A percentile compares a stretch with the other conserved stretches of the same genome.
Evolutionary conservation across 2,113 vertebrate species (phyloP).

Genomic region (Charadrius vociferus): DNA sequence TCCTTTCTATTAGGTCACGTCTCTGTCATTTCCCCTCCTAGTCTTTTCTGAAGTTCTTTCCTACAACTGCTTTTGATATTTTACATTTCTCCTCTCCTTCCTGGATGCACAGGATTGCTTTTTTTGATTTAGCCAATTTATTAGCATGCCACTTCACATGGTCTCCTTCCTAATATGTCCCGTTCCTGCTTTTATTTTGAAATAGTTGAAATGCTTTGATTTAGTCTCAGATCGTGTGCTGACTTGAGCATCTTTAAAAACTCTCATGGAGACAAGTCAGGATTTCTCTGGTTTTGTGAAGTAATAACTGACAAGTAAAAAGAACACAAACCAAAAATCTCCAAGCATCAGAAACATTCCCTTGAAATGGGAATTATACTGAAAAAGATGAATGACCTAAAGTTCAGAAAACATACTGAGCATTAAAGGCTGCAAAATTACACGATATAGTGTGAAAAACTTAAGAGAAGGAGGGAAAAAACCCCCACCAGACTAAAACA

Average conservation of each 20-base stretch:
- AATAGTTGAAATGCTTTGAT: slow-evolving; percentile 14
- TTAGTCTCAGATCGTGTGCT: slow-evolving; percentile 10
- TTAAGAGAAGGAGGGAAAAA: not conserved
- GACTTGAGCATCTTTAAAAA: slow-evolving; percentile 13
- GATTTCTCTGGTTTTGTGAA: not conserved
- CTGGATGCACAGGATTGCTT: not conserved
- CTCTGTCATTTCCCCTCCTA: not conserved
- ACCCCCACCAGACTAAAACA: accelerated
- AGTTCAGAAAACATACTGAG: slow-evolving; percentile 17
- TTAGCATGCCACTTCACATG: not conserved
- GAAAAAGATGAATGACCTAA: not conserved
- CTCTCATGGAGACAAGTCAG: not conserved
- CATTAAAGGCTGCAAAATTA: not conserved
- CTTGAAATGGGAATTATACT: too few species aligned
- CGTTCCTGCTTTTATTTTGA: slow-evolving; percentile 7
- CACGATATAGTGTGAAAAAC: not conserved
- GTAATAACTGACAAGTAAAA: not conserved
- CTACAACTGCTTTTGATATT: slow-evolving; percentile 36
- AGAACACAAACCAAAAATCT: not conserved
- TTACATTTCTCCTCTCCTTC: not conserved
- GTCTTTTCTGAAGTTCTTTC: slow-evolving; percentile 12
- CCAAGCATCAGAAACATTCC: too few species aligned
- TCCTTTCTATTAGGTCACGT: not conserved
- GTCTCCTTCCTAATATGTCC: slow-evolving; percentile 17
- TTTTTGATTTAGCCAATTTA: slow-evolving; percentile 32